These are phyloP conservation scores for Hetaerina titia DNA, from an alignment of 2,888 invertebrate species.

Conservation along the genomic window DNA sequence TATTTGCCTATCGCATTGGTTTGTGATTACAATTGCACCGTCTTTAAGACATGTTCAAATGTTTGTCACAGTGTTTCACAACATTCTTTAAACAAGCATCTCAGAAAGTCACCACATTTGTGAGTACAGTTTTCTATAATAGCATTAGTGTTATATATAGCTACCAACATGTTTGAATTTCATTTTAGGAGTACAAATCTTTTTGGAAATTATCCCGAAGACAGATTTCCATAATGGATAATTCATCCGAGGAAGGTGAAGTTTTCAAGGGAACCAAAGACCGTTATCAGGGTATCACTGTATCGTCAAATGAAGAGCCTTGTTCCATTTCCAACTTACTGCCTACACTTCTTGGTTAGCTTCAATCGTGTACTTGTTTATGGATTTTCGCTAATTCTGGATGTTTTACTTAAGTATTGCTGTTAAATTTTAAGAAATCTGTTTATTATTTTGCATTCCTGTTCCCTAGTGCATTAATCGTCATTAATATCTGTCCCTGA, in stretches of 20 bases:
- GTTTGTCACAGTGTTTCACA: background rate
- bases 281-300: conserved; percentile 86
- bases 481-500: background rate
- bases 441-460: background rate
- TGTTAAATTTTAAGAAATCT: background rate
- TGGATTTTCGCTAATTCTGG: background rate
- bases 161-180: background rate
- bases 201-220: background rate
- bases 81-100: background rate
- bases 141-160: background rate
- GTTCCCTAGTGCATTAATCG: background rate
- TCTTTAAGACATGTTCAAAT: background rate
- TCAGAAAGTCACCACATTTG: background rate
- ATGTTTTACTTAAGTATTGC: background rate
- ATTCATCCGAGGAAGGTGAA: background rate
- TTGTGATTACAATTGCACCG: background rate
- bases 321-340: conserved; percentile 79
- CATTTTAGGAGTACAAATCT: background rate
- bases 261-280: conserved; percentile 77
- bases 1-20: background rate
- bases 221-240: background rate
- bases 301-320: conserved; percentile 82
- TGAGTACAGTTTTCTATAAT: background rate
- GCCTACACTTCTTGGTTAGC: conserved; percentile 81
- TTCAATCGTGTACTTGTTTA: background rate